phyloP scores from a whole-genome alignment of 1,140 invertebrate species.

The Scaptomyza hsui region DNA sequence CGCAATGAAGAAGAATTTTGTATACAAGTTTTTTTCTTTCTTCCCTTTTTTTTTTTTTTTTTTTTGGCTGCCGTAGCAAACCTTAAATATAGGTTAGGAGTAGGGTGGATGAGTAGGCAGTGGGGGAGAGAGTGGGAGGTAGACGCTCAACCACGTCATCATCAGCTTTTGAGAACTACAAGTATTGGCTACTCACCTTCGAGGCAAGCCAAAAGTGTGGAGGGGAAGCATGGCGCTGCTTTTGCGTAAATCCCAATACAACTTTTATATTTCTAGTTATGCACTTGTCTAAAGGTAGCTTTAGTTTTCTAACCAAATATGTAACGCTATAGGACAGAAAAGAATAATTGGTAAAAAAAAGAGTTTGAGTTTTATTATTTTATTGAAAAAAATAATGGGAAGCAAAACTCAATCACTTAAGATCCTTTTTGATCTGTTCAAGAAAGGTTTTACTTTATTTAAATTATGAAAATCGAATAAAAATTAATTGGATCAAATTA shows the following conservation, averaged over 20 bases:
- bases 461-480: no score
- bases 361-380: no score
- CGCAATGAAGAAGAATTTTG: constrained; percentile 18
- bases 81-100: neutral
- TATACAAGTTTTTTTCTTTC: constrained; percentile 11
- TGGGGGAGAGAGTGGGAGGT: neutral
- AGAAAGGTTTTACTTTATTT: no score
- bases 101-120: no score
- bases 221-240: neutral
- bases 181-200: constrained; percentile 41
- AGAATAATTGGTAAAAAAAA: no score
- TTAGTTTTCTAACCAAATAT: neutral
- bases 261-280: constrained; percentile 31
- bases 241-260: constrained; percentile 52
- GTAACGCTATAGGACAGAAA: neutral
- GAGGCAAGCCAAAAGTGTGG: constrained; percentile 9
- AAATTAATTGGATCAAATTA: no score
- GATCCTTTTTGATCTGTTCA: no score
- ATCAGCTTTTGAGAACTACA: constrained; percentile 48
- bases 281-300: neutral
- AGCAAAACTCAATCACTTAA: no score
- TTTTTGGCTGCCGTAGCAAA: constrained; percentile 1
- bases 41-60: no score
- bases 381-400: no score
- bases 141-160: constrained; percentile 28